A percentile compares a stretch with the other conserved stretches of the same genome.
Conservation (phyloP, 2,113 vertebrate species). For the Poecilia latipinna region DNA sequence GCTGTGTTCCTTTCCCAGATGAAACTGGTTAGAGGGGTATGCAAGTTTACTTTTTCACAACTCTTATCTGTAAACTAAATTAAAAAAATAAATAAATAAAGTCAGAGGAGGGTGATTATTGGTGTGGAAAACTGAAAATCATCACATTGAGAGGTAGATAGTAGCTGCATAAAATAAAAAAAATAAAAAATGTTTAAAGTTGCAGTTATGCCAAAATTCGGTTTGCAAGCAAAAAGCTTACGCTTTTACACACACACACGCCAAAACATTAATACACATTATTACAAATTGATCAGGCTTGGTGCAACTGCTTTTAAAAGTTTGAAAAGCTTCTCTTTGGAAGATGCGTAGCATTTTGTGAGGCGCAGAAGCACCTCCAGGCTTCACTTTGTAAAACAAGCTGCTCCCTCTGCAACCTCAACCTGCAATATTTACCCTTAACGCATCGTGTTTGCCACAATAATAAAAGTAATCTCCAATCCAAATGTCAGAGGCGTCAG, state of each 20-base stretch:
- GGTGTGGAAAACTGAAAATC: too few relatives aligned
- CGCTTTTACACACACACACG: constrained; percentile 12
- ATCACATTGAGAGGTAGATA: too few relatives aligned
- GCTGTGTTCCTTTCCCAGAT: too few relatives aligned
- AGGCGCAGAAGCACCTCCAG: constrained; percentile 20
- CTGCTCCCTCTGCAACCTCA: constrained; percentile 39
- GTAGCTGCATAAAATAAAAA: too few relatives aligned
- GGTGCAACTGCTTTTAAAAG: constrained; percentile 32
- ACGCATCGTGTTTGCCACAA: constrained; percentile 53
- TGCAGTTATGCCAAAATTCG: too few relatives aligned
- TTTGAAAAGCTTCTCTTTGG: constrained; percentile 37
- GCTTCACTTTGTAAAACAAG: constrained; percentile 65
- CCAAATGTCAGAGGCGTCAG: constrained; percentile 61
- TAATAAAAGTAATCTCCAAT: constrained; percentile 67
- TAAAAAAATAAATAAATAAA: too few relatives aligned
- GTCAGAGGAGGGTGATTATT: too few relatives aligned
- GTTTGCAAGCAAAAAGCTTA: constrained; percentile 5
- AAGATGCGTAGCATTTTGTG: constrained; percentile 6
- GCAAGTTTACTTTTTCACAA: too few relatives aligned
- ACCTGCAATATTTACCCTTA: constrained; percentile 66
- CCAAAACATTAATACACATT: constrained; percentile 1
- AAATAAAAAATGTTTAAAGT: too few relatives aligned
- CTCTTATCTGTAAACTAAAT: too few relatives aligned
- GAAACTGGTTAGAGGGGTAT: too few relatives aligned
- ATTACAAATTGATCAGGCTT: constrained; percentile 39